Conservation (phyloP, 2,113 vertebrate genomes). For the Oostethus manadensis region DNA sequence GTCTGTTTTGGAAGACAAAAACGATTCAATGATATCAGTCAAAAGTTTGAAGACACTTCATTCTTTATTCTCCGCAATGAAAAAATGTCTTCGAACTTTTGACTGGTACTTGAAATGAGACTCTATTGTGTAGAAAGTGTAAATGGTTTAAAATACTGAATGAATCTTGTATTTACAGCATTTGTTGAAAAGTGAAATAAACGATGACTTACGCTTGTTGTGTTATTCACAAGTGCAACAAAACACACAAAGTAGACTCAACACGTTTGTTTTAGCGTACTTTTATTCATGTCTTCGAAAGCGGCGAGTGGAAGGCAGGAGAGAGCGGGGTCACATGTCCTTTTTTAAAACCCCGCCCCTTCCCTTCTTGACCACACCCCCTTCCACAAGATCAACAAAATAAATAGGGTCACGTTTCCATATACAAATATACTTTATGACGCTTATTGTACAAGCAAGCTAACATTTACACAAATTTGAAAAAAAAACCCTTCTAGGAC, state of each 20-base stretch:
- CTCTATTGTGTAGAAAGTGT: no score
- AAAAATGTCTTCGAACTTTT: no score
- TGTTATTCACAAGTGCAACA: background rate
- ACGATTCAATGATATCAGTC: no score
- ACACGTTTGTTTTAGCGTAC: conserved; percentile 34
- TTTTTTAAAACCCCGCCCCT: conserved; percentile 26
- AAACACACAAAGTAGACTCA: background rate
- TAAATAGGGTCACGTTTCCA: conserved; percentile 87
- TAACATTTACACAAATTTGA: conserved; percentile 63
- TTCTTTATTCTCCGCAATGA: no score
- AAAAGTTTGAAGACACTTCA: no score
- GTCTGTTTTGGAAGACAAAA: no score
- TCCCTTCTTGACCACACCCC: conserved; percentile 21
- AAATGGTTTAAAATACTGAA: no score
- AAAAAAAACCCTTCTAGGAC: conserved; percentile 11
- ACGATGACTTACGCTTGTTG: background rate
- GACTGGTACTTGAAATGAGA: no score
- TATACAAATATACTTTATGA: conserved; percentile 83
- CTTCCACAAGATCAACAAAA: conserved; percentile 73
- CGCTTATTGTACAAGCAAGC: conserved; percentile 77
- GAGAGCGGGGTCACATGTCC: conserved; percentile 45
- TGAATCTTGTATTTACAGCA: no score
- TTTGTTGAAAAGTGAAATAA: no score
- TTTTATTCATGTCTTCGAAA: conserved; percentile 72
- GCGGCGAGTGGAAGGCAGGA: conserved; percentile 47